phyloP scores from a whole-genome alignment of 2,888 invertebrate genomes.

The Toxonevra muliebris region DNA sequence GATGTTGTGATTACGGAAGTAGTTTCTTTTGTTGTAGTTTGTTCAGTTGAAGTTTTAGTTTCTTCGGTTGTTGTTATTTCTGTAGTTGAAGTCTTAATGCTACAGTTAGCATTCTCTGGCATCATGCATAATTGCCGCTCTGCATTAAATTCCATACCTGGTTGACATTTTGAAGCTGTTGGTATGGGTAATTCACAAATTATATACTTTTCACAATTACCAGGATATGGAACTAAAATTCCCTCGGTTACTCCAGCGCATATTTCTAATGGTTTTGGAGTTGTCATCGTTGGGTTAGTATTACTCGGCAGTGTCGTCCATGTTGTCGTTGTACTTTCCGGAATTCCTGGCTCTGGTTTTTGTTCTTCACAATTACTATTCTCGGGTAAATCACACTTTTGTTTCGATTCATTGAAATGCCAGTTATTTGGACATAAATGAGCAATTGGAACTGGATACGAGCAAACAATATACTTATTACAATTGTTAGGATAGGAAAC shows the following conservation, averaged over 20 bases:
- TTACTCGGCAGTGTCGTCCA: constrained; percentile 1
- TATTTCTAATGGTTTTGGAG: not conserved
- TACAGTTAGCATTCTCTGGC: constrained; percentile 46
- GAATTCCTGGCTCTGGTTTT: not conserved
- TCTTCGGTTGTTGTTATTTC: not conserved
- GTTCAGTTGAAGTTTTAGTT: not conserved
- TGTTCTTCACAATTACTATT: constrained; percentile 46
- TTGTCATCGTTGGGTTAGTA: constrained; percentile 21
- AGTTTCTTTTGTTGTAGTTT: too few species aligned
- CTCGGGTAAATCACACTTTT: constrained; percentile 41
- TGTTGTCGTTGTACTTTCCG: not conserved
- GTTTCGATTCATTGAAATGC: constrained; percentile 43
- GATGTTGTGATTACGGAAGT: too few species aligned
- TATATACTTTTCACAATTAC: constrained; percentile 51
- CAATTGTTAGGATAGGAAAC: constrained; percentile 51
- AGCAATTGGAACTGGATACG: constrained; percentile 51
- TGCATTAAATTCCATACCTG: constrained; percentile 45
- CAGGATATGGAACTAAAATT: constrained; percentile 49
- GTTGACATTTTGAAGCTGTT: constrained; percentile 49
- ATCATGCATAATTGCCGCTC: constrained; percentile 40
- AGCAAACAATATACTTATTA: constrained; percentile 53
- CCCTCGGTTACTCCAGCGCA: constrained; percentile 33
- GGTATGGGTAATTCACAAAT: constrained; percentile 53
- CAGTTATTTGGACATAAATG: constrained; percentile 47
- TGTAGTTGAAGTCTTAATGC: constrained; percentile 9